Conservation (phyloP, 30 jellyfish, hydroid and myxozoan genomes). For the Aurelia aurita region DNA sequence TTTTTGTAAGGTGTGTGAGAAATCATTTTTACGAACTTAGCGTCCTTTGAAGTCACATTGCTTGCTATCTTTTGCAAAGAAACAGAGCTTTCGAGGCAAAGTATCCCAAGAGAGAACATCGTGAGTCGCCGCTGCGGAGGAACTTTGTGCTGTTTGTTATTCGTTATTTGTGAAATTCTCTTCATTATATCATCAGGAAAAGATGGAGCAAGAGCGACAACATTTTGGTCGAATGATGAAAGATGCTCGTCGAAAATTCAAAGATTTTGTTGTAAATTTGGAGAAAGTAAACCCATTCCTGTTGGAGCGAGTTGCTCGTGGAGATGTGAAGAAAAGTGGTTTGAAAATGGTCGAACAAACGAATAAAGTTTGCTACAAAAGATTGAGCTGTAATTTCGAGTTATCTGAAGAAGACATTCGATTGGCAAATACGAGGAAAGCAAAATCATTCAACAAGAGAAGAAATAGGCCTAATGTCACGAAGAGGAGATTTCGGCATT, state of each 20-base stretch:
- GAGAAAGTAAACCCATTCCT: slow-evolving; percentile 65
- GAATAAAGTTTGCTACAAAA: slow-evolving; percentile 16
- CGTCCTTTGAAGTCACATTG: too few relatives aligned
- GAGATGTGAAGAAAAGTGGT: slow-evolving; percentile 19
- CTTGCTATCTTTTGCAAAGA: too few relatives aligned
- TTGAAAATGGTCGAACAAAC: background rate
- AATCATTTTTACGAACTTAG: too few relatives aligned
- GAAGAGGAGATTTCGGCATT: slow-evolving; percentile 48
- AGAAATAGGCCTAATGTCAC: slow-evolving; percentile 30
- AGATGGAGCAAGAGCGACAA: slow-evolving; percentile 68
- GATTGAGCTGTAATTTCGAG: slow-evolving; percentile 33
- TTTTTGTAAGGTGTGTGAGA: background rate
- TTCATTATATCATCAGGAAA: slow-evolving; percentile 32
- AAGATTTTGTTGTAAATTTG: slow-evolving; percentile 36
- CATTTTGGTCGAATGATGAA: slow-evolving; percentile 59
- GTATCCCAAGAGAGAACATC: too few relatives aligned
- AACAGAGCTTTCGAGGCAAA: too few relatives aligned
- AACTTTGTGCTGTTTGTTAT: too few relatives aligned
- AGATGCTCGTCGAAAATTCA: slow-evolving; percentile 67
- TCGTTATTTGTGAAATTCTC: too few relatives aligned
- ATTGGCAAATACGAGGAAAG: slow-evolving; percentile 10
- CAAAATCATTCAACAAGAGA: slow-evolving; percentile 26
- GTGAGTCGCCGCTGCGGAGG: too few relatives aligned
- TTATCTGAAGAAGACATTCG: slow-evolving; percentile 28
- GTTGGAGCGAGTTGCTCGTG: slow-evolving; percentile 27